These are phyloP conservation scores for Rynchops niger DNA, from an alignment of 2,113 vertebrate species.

Conservation along the genomic window DNA sequence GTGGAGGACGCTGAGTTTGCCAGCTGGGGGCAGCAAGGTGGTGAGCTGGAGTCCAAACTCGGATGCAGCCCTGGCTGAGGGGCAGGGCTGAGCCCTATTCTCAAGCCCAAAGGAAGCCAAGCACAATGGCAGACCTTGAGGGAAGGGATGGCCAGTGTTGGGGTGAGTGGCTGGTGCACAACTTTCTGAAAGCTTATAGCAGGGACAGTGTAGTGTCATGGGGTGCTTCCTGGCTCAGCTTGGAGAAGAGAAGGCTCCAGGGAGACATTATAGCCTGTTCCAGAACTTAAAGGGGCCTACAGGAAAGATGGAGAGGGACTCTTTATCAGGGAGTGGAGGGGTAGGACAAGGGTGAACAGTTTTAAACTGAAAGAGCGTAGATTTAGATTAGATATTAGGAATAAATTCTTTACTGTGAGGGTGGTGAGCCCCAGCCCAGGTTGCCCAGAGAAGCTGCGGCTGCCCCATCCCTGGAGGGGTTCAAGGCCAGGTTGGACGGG, in stretches of 20 bases:
- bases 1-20: background rate
- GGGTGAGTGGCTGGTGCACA: background rate
- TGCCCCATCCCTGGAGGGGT: background rate
- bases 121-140: background rate
- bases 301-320: background rate
- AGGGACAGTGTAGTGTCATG: accelerated
- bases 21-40: constrained; percentile 10
- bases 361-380: background rate
- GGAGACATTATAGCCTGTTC: background rate
- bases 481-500: too few relatives aligned
- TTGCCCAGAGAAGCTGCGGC: too few relatives aligned
- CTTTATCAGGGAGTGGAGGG: background rate
- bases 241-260: background rate
- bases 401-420: background rate
- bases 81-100: background rate
- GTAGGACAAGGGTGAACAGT: background rate
- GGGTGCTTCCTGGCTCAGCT: background rate
- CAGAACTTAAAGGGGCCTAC: background rate
- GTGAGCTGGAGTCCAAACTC: background rate
- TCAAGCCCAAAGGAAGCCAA: background rate
- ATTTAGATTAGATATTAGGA: background rate
- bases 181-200: background rate
- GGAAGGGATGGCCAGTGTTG: background rate
- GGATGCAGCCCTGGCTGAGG: background rate
- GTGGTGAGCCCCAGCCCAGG: background rate